A percentile compares a stretch with the other conserved stretches of the same genome.
Conservation (phyloP, 2,797 vertebrate genomes). For the Premnoplex brunnescens region DNA sequence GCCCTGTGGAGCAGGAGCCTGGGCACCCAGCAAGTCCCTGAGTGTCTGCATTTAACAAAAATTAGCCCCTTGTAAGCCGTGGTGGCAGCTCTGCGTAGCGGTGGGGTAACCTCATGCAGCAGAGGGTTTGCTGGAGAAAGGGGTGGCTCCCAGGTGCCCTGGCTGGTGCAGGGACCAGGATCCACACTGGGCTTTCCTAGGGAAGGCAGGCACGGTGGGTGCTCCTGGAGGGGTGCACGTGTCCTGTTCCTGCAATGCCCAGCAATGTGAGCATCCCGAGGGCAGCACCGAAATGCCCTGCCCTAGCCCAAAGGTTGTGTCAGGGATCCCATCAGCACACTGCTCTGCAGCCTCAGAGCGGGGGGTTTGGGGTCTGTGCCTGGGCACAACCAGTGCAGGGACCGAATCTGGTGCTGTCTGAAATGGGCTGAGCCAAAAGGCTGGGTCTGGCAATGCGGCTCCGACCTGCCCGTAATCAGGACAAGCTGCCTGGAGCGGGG, state of each 20-base stretch:
- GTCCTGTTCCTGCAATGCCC: fast-evolving
- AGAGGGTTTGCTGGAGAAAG: not conserved
- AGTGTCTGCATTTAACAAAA: not conserved
- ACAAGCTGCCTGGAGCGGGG: not conserved
- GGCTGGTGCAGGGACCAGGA: not conserved
- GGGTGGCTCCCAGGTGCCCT: not conserved
- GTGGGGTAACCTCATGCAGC: fast-evolving
- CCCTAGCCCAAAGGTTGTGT: fast-evolving
- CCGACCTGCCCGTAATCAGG: fast-evolving
- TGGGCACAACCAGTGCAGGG: not conserved
- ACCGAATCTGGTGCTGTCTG: not conserved
- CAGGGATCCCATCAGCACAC: fast-evolving
- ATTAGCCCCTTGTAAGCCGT: not conserved
- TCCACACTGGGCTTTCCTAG: fast-evolving
- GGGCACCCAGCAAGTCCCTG: not conserved
- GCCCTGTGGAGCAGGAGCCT: not conserved
- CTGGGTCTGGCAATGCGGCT: fast-evolving
- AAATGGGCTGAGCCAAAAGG: not conserved
- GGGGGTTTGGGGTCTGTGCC: fast-evolving
- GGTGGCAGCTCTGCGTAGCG: not conserved
- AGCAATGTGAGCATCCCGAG: fast-evolving
- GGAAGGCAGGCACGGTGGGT: not conserved
- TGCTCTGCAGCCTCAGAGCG: fast-evolving
- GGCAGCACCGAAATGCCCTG: not conserved
- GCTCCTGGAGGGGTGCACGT: fast-evolving